Conservation (phyloP, 1,140 invertebrate genomes). For the Drosophila ananassae region DNA sequence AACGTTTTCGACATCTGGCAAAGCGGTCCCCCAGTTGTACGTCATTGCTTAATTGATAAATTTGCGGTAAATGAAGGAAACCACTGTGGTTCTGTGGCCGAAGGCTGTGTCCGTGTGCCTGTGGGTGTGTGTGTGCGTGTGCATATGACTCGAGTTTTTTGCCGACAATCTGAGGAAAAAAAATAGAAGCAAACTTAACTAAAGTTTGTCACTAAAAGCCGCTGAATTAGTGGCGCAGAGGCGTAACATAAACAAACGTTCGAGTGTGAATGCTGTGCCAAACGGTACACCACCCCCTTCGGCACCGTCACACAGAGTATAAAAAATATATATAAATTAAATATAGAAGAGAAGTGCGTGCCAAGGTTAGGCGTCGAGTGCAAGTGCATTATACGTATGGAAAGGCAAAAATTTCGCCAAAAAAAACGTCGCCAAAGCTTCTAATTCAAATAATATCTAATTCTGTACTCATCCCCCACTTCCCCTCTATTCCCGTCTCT, state of each 20-base stretch:
- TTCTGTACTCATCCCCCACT: constrained; percentile 8
- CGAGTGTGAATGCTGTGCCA: constrained; percentile 7
- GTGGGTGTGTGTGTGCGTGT: constrained; percentile 39
- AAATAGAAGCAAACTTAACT: constrained; percentile 35
- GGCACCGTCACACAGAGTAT: neutral
- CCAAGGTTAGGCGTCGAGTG: constrained; percentile 44
- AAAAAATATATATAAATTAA: constrained; percentile 38
- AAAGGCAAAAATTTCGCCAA: constrained; percentile 4
- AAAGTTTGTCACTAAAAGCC: constrained; percentile 28
- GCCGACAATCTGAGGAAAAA: constrained; percentile 57
- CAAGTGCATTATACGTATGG: constrained; percentile 46
- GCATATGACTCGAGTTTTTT: constrained; percentile 72
- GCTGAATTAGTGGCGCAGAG: constrained; percentile 6
- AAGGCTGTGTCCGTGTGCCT: constrained; percentile 13
- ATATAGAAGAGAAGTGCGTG: constrained; percentile 51
- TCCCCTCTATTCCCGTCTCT: constrained; percentile 13
- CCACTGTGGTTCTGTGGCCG: constrained; percentile 2
- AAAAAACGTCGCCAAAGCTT: constrained; percentile 22
- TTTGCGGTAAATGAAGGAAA: constrained; percentile 7
- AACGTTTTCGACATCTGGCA: constrained; percentile 18
- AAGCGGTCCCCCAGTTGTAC: constrained; percentile 20
- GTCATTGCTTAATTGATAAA: constrained; percentile 22
- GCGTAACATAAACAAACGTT: constrained; percentile 13
- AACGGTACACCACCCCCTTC: constrained; percentile 2
- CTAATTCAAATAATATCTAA: constrained; percentile 46